Base-by-base conservation (phyloP, 2,888 invertebrate species). In the Ectobius pallidus region DNA sequence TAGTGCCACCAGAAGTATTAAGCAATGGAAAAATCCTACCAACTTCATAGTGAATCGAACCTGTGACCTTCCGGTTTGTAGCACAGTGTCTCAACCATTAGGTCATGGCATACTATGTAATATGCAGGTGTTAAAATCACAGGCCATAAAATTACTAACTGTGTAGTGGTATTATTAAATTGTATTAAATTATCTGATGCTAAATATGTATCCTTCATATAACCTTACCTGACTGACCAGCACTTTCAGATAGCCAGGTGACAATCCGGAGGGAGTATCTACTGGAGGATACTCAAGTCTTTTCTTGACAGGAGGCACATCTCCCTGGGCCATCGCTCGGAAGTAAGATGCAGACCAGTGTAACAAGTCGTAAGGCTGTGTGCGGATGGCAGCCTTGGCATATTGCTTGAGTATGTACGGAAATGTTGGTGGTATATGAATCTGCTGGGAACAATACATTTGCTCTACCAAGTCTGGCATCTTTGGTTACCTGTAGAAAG, bases 321-420 rank as follows among this genome's bases (percentile, higher is more conserved):
- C 86, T 44, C 91, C 90, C 70, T 92, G 86, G 0, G 94, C 89
- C 76, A 95, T 82, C 1, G 94, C 93, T 58, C 90, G 88, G 83
- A 95, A 96, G 81, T 93, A 93, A 11, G 91, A 89, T 27, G 88
- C 90, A 0, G 95, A 93, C 96, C 96, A 96, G 76, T 89, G 88
- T 0, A 96, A 85, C 0, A 96, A 86, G 84, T 96, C 96, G 77
- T 90, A 90, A 0, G 96, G 96, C 81, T 96, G 96, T 2, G 95
- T 95, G 78, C 94, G 88, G 72, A 96, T 95, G 0, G 95, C 96
- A 39, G 95, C 95, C 86, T 96, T 96, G 55, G 95, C 94, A 80
- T 91, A 96, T 80, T 93, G 91, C 82, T 95, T 93, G 71, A 96
- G 83, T 68, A 96, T 90, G 79, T 91, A 90, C 0, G 95, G 95